A percentile compares a stretch with the other conserved stretches of the same genome.
phyloP scores from a whole-genome alignment of 2,113 vertebrate species.

The Cacatua alba region DNA sequence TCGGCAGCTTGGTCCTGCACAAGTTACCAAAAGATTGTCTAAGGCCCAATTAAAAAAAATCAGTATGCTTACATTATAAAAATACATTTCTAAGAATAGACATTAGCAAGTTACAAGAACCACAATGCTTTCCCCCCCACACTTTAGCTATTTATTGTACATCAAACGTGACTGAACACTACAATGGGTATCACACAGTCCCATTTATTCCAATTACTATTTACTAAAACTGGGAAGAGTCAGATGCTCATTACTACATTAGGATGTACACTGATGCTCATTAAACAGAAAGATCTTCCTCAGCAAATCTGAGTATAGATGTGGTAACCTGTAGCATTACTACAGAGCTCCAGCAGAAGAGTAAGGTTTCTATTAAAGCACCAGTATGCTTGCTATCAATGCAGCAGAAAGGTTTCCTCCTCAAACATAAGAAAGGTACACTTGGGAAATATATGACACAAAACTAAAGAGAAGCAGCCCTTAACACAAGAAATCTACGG shows the following conservation, averaged over 20 bases:
- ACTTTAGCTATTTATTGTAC: not conserved
- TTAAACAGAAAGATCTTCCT: not conserved
- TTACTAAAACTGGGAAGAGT: not conserved
- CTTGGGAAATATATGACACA: not conserved
- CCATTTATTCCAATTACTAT: constrained; percentile 26
- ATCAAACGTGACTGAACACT: not conserved
- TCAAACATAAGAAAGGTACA: not conserved
- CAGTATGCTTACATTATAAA: not conserved
- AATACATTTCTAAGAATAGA: not conserved
- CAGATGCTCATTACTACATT: not conserved
- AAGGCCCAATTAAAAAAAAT: not conserved
- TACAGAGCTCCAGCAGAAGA: not conserved
- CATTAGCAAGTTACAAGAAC: not conserved
- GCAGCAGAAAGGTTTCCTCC: not conserved
- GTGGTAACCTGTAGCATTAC: not conserved
- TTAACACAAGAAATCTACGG: not conserved
- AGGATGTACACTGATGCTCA: constrained; percentile 9
- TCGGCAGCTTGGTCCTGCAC: not conserved
- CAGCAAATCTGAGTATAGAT: not conserved
- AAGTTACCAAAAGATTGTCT: not conserved
- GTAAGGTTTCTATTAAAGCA: not conserved
- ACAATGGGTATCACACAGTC: not conserved
- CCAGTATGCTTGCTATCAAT: not conserved
- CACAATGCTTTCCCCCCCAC: not conserved
- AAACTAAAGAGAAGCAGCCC: not conserved